phyloP scores from a whole-genome alignment of 2,113 vertebrate species.

The Lanius ludovicianus region DNA sequence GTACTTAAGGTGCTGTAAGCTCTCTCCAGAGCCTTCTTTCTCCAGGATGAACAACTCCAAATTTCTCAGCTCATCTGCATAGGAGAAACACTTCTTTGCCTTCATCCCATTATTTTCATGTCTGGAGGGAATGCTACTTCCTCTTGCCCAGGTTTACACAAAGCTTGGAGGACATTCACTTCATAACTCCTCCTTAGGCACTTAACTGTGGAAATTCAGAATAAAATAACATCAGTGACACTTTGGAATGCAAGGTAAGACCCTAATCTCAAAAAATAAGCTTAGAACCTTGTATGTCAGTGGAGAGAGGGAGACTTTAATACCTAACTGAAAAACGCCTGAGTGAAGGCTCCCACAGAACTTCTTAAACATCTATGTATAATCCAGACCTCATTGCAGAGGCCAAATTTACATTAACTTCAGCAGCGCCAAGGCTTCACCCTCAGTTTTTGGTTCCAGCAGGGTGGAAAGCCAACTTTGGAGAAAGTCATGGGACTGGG shows the following conservation, averaged over 20 bases:
- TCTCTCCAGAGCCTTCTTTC: background rate
- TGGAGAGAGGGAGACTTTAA: background rate
- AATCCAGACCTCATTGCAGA: background rate
- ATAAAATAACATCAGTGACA: background rate
- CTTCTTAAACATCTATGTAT: background rate
- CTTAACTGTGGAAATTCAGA: background rate
- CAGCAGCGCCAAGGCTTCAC: background rate
- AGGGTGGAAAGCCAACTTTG: background rate
- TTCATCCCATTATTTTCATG: background rate
- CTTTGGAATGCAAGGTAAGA: background rate
- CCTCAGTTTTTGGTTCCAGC: slow-evolving; percentile 3
- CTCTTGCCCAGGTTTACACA: background rate
- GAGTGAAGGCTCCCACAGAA: background rate
- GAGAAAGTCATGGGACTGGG: background rate
- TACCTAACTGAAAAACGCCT: background rate
- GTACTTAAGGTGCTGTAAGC: background rate
- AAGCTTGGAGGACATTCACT: background rate
- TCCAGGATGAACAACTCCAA: background rate
- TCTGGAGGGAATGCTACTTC: background rate
- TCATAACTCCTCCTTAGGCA: background rate
- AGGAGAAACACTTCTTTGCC: background rate
- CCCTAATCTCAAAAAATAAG: background rate
- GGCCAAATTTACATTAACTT: slow-evolving; percentile 36
- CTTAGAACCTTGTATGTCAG: background rate
- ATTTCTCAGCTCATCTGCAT: background rate